Percentiles rank a stretch among this genome's conserved stretches.
Conservation (phyloP, 2,797 vertebrate species). For the Alcedo atthis region DNA sequence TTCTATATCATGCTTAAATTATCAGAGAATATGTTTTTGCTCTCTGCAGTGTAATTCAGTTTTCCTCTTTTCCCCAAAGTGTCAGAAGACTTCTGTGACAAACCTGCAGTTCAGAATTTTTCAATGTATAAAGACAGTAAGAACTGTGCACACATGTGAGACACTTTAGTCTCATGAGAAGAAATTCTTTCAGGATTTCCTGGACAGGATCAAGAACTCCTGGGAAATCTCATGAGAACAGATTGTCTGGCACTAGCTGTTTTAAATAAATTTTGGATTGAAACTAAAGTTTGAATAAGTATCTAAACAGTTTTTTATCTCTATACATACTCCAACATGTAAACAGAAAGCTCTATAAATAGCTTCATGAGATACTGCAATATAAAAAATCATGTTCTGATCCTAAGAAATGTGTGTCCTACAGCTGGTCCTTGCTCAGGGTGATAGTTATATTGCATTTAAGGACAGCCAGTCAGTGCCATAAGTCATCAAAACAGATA, state of each 20-base stretch:
- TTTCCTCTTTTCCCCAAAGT: background rate
- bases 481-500: background rate
- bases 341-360: background rate
- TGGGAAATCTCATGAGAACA: background rate
- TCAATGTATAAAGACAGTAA: background rate
- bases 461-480: background rate
- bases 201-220: background rate
- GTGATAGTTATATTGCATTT: background rate
- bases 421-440: background rate
- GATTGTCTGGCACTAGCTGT: background rate
- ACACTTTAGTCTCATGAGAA: background rate
- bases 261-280: background rate
- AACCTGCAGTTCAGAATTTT: background rate
- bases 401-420: background rate
- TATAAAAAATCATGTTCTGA: background rate
- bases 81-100: background rate
- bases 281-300: background rate
- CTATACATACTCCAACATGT: background rate
- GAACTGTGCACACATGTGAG: background rate
- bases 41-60: background rate
- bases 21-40: background rate
- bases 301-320: background rate
- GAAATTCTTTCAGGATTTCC: background rate
- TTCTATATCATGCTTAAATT: background rate
- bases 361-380: background rate